These are phyloP conservation scores for Chloroceryle aenea DNA, from an alignment of 2,113 vertebrate species.

Conservation along the genomic window DNA sequence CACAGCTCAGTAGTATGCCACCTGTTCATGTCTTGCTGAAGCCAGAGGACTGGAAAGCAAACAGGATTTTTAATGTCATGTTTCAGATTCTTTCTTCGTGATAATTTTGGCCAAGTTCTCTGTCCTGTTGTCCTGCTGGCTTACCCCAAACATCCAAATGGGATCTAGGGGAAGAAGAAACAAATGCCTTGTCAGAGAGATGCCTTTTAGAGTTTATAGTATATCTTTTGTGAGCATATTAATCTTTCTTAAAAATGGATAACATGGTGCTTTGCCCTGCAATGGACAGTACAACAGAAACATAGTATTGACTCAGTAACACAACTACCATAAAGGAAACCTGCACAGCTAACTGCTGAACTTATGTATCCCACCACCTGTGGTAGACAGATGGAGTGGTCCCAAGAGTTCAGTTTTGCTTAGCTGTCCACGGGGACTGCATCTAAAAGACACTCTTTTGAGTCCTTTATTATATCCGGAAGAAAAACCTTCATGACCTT, in stretches of 20 bases:
- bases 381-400: background rate
- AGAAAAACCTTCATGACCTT: background rate
- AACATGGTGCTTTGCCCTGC: background rate
- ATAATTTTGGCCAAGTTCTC: background rate
- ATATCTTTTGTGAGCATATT: background rate
- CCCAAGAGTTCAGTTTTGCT: background rate
- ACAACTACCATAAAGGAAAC: background rate
- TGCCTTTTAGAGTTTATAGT: background rate
- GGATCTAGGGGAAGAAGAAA: background rate
- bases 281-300: background rate
- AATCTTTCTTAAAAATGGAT: background rate
- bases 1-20: background rate
- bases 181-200: background rate
- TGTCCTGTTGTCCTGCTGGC: background rate
- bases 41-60: conserved; percentile 28
- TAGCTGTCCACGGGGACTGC: background rate
- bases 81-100: background rate
- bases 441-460: background rate
- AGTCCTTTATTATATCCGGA: background rate
- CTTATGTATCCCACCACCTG: background rate
- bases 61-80: background rate
- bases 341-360: background rate
- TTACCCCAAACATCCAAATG: background rate
- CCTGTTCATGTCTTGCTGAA: background rate
- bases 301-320: background rate